Evolutionary conservation across 2,888 invertebrate species (phyloP).

Genomic region (Auanema sp.): DNA sequence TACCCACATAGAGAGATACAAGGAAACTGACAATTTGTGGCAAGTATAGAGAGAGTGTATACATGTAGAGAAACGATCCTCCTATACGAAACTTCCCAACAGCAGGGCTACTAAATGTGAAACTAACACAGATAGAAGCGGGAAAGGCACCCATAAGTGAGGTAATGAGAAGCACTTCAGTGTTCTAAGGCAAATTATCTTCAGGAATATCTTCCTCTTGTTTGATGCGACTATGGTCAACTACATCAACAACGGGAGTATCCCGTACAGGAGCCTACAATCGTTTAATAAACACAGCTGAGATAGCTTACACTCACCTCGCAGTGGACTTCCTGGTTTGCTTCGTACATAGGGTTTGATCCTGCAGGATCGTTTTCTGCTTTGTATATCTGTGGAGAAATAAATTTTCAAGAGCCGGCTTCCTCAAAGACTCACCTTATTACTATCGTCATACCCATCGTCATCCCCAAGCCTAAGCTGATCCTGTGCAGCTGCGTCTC

Average conservation of each 20-base stretch:
- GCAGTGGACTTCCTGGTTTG: slow-evolving; percentile 16
- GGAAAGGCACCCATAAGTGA: too few relatives aligned
- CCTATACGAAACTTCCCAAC: too few relatives aligned
- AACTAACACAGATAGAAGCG: too few relatives aligned
- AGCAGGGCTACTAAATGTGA: too few relatives aligned
- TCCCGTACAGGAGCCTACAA: background rate
- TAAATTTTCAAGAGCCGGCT: background rate
- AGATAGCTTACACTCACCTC: slow-evolving; percentile 11
- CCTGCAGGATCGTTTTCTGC: background rate
- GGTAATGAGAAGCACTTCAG: too few relatives aligned
- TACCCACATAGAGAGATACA: too few relatives aligned
- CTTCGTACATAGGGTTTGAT: slow-evolving; percentile 3
- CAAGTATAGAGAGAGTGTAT: too few relatives aligned
- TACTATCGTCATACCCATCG: background rate
- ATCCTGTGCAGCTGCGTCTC: slow-evolving; percentile 14
- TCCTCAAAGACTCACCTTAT: slow-evolving; percentile 1
- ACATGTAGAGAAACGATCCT: too few relatives aligned
- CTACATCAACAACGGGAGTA: slow-evolving; percentile 16
- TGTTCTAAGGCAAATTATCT: too few relatives aligned
- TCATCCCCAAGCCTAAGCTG: slow-evolving; percentile 1
- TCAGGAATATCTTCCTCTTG: slow-evolving; percentile 17
- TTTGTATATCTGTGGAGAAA: slow-evolving; percentile 13
- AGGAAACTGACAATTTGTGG: too few relatives aligned
- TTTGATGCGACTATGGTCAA: slow-evolving; percentile 19
- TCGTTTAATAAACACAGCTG: background rate